Percentiles rank a stretch among this genome's conserved stretches.
These are phyloP conservation scores for Tangara arthus DNA, from an alignment of 2,797 vertebrate genomes.

Conservation along the genomic window DNA sequence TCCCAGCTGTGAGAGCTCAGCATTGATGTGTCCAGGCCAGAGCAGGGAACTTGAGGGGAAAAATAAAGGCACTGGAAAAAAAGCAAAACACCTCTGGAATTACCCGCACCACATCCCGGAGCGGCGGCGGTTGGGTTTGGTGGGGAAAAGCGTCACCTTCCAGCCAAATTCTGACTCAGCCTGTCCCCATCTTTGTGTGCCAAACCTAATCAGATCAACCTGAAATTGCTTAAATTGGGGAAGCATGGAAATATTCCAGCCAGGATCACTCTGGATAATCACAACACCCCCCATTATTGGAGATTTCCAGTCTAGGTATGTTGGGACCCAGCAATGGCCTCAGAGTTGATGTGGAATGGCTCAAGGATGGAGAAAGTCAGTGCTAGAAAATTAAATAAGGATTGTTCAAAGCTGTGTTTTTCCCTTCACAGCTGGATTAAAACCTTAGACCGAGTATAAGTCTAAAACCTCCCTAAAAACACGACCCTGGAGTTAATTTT, in stretches of 20 bases:
- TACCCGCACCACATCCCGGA: neutral
- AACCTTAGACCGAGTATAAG: neutral
- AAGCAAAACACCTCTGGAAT: neutral
- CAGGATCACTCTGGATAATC: neutral
- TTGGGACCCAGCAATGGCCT: neutral
- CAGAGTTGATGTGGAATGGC: neutral
- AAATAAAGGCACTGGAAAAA: conserved; percentile 29
- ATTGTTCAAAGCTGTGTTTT: neutral
- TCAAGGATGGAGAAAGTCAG: neutral
- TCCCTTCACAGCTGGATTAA: neutral
- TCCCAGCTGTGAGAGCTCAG: conserved; percentile 28
- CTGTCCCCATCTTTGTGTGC: neutral
- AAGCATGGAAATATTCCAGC: neutral
- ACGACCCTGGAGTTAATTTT: rapidly evolving
- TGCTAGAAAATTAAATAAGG: neutral
- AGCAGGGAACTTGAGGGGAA: neutral
- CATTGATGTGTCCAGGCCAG: neutral
- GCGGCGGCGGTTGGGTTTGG: neutral
- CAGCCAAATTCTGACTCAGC: conserved; percentile 38
- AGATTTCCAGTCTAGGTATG: neutral
- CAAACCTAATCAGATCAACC: neutral
- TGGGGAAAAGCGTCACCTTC: neutral
- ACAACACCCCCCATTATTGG: rapidly evolving
- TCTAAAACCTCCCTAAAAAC: neutral
- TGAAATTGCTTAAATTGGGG: neutral